A percentile compares a stretch with the other conserved stretches of the same genome.
Conservation (phyloP, 2,888 invertebrate genomes). For the Mythimna albipuncta region DNA sequence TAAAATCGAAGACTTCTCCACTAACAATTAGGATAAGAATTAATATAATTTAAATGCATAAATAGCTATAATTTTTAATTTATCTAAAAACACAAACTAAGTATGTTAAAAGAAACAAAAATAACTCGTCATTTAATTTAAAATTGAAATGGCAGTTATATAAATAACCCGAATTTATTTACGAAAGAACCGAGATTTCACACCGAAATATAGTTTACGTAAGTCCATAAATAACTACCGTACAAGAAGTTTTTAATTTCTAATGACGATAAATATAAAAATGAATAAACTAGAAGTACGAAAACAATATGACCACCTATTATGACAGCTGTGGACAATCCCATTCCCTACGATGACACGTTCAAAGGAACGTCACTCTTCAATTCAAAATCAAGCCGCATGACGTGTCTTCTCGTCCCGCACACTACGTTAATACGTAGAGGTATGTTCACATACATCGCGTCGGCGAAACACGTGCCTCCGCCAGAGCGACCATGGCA, state of each 20-base stretch:
- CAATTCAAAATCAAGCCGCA: conserved; percentile 32
- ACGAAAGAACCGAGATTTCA: not conserved
- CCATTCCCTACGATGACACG: conserved; percentile 11
- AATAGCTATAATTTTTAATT: not conserved
- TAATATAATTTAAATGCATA: no score
- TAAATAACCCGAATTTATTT: not conserved
- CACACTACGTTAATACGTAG: conserved; percentile 18
- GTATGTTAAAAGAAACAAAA: not conserved
- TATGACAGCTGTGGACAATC: conserved; percentile 5
- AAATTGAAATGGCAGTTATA: not conserved
- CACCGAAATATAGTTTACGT: not conserved
- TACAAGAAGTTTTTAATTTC: not conserved
- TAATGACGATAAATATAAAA: not conserved
- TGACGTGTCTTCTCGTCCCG: conserved; percentile 15
- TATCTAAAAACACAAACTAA: not conserved
- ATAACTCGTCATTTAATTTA: not conserved
- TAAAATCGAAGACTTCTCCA: no score
- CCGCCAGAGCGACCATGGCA: conserved; percentile 42
- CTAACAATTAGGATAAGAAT: not conserved
- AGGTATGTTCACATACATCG: conserved; percentile 12
- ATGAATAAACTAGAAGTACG: not conserved
- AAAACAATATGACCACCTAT: not conserved
- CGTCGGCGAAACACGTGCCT: conserved; percentile 56
- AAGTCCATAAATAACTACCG: not conserved
- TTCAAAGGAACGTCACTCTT: conserved; percentile 27